phyloP scores from a whole-genome alignment of 2,113 vertebrate species.

The Zosterops lateralis region DNA sequence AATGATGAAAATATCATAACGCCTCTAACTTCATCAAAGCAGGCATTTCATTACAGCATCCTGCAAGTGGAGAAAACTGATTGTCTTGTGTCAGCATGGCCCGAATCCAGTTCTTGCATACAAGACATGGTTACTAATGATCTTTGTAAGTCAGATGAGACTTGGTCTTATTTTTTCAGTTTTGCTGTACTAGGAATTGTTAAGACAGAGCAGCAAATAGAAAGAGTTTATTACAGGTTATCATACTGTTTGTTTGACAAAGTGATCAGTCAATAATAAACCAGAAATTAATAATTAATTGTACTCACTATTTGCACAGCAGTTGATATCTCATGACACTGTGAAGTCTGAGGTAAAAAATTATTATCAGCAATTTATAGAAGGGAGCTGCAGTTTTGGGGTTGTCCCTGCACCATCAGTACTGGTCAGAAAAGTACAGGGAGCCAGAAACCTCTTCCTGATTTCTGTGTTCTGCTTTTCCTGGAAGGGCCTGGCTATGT shows the following conservation, averaged over 20 bases:
- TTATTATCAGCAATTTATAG: not conserved
- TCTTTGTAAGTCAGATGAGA: constrained; percentile 36
- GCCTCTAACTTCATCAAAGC: constrained; percentile 49
- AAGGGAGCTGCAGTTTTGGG: not conserved
- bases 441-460: not conserved
- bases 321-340: not conserved
- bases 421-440: not conserved
- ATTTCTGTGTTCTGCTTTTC: not conserved
- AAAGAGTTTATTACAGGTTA: constrained; percentile 36
- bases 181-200: not conserved
- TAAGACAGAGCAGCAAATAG: constrained; percentile 22
- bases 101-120: not conserved
- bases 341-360: not conserved
- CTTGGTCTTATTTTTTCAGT: constrained; percentile 16
- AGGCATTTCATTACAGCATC: constrained; percentile 19
- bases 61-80: constrained; percentile 14
- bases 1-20: constrained; percentile 25
- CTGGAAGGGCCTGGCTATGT: not conserved
- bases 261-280: constrained; percentile 19
- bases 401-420: not conserved
- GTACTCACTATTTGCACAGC: not conserved
- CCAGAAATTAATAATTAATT: constrained; percentile 31
- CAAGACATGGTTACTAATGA: constrained; percentile 37
- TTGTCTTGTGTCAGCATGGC: constrained; percentile 35
- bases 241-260: not conserved